Base-by-base conservation (phyloP, 2,888 invertebrate genomes). In the Odontomyia ornata region DNA sequence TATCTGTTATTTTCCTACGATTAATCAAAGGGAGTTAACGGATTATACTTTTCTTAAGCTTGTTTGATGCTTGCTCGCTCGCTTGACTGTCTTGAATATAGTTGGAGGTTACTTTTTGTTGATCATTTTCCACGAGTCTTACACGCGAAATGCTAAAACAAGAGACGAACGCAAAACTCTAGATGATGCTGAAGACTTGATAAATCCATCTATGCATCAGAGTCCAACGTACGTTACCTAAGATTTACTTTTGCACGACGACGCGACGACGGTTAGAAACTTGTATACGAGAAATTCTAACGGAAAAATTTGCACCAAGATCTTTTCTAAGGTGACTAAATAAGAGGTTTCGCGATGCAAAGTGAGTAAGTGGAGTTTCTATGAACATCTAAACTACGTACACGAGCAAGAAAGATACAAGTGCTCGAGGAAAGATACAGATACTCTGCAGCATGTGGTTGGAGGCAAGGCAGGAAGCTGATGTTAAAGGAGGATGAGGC, bases 1-100 rank as follows among this genome's bases (percentile, higher is more conserved):
- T 47, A 69, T 69, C 25, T 69, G 36, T 25, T 60, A 13, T 60
- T 69, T 47, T 47, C 7, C 25, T 21, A 23, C 69, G 69, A 69
- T 69, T 69, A 69, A 69, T 69, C 69, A 69, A 69, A 69, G 69
- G 25, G 15, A 47, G 15, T 47, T 69, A 69, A 69, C 69, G 69
- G 69, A 69, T 69, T 47, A 60, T 60, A 60, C 25, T 7, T 25
- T 52, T 52, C 18, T 15, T 52, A 15, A 52, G 52, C 52, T 15
- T 0, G 52, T 15, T 52, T 18, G 36, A 52, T 18, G 15, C 52
- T 52, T 52, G 18, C 18, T 43, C 11, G 11, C 15, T 64, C 28
- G 62, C 65, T n/a, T 15, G 65, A 5, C n/a, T 69, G 36, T 69
- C 47, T 9, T 43, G 36, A 5, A 4, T 52, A 43, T 52, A 15